Evolutionary conservation across 2,888 invertebrate genomes (phyloP), one percentile per base, ranked within the genome.

Genomic region (Neoscelio sp.): DNA sequence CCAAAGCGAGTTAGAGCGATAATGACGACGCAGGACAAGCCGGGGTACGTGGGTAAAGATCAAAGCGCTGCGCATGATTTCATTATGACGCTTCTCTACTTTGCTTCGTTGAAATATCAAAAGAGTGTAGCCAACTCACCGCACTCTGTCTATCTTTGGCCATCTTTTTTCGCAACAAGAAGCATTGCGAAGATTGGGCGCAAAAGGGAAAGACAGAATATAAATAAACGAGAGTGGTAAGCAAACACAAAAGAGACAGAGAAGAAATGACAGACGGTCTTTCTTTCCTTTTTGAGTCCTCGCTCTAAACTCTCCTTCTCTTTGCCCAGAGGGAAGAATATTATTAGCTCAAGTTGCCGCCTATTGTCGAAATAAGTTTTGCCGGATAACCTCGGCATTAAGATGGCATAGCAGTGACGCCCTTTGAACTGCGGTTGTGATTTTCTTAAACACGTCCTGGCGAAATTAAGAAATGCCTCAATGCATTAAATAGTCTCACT

Each of bases 21-120:
- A 68, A 77, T 80, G 78, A 73, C 62, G 64, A 28, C 60, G 58
- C 70, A 38, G 70, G 46, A 78, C 74, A 68, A 76, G 67, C 50
- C 77, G 78, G 64, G 56, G 52, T 64, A 50, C 67, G 70, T 64
- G 60, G 86, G 82, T 82, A 85, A 87, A 89, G 90, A 90, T 90
- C 90, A 90, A 90, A 90, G 90, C 86, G 85, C 84, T 85, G 85
- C 85, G 86, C 88, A 89, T 90, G 88, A 90, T 90, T 90, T 89
- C 88, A 90, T 90, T 90, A 90, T 85, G 86, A 87, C 88, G 86
- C 87, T 86, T 86, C 87, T 88, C 87, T 89, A 87, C 87, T 87
- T 86, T 87, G 86, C 87, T 88, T 83, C 85, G 86, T 86, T 88
- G 87, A 89, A 89, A 89, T 90, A 89, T 90, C 88, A 90, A 88